Evolutionary conservation across 2,797 vertebrate species (phyloP).

Genomic region (Miichthys miiuy): DNA sequence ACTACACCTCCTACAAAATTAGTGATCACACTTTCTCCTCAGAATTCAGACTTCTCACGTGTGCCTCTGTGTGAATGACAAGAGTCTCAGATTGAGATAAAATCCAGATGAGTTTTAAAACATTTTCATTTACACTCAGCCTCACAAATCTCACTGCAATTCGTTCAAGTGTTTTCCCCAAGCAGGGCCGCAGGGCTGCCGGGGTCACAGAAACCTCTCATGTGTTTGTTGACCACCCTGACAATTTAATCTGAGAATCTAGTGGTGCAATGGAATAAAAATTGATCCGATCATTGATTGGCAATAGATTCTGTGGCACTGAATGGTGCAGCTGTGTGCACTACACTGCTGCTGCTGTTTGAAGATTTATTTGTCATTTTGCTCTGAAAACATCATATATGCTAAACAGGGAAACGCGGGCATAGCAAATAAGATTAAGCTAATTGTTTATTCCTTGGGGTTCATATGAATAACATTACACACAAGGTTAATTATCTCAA

Average conservation of each 20-base stretch:
- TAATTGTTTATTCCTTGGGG: slow-evolving; percentile 72
- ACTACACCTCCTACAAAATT: too few species aligned
- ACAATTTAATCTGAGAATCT: slow-evolving; percentile 25
- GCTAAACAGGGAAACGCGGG: slow-evolving; percentile 40
- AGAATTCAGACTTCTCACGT: too few species aligned
- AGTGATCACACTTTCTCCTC: too few species aligned
- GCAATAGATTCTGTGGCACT: slow-evolving; percentile 13
- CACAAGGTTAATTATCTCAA: slow-evolving; percentile 75
- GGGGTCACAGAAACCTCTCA: background rate
- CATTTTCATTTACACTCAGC: too few species aligned
- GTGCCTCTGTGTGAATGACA: too few species aligned
- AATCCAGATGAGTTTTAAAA: too few species aligned
- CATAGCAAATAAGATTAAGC: slow-evolving; percentile 62
- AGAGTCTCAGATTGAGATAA: too few species aligned
- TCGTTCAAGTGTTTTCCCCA: too few species aligned
- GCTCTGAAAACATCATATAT: slow-evolving; percentile 38
- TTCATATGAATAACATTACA: slow-evolving; percentile 64
- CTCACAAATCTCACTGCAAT: too few species aligned
- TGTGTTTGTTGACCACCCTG: slow-evolving; percentile 7
- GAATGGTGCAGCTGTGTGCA: slow-evolving; percentile 1
- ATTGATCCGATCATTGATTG: slow-evolving; percentile 39
- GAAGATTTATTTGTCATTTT: slow-evolving; percentile 44
- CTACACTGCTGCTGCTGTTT: background rate
- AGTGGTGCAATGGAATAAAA: slow-evolving; percentile 9
- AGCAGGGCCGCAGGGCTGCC: background rate